A percentile compares a stretch with the other conserved stretches of the same genome.
Conservation (phyloP, 2,888 invertebrate genomes). For the Tupiocoris notatus region DNA sequence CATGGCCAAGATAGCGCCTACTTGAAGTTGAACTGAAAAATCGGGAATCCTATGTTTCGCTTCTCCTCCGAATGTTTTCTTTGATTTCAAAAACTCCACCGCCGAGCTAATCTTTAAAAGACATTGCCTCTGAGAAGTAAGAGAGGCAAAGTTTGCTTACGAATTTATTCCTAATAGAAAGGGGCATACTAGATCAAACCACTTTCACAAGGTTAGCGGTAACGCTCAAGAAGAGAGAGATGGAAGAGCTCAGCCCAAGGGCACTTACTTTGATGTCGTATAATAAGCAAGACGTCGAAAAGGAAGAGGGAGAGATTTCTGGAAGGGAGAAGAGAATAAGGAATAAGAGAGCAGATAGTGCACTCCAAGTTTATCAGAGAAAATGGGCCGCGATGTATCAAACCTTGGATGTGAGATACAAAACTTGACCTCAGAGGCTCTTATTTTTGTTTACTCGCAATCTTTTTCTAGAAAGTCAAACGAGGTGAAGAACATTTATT, state of each 20-base stretch:
- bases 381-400: constrained; percentile 21
- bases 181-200: constrained; percentile 31
- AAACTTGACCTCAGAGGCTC: background rate
- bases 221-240: constrained; percentile 16
- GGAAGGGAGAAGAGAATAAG: constrained; percentile 11
- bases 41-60: no score
- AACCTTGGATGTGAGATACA: background rate
- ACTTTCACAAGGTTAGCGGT: constrained; percentile 27
- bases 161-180: constrained; percentile 30
- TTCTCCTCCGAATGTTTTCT: no score
- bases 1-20: no score
- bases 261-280: constrained; percentile 26
- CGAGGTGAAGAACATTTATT: no score
- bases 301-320: constrained; percentile 2
- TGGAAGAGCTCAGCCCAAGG: background rate
- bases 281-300: constrained; percentile 22
- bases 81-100: background rate
- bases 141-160: background rate
- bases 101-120: background rate
- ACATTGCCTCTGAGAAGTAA: background rate
- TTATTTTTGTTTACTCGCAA: no score
- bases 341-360: constrained; percentile 20
- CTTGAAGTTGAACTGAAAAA: no score
- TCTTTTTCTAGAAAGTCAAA: no score
- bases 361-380: constrained; percentile 21